Conservation (phyloP, 2,113 vertebrate species). For the Lepus timidus region DNA sequence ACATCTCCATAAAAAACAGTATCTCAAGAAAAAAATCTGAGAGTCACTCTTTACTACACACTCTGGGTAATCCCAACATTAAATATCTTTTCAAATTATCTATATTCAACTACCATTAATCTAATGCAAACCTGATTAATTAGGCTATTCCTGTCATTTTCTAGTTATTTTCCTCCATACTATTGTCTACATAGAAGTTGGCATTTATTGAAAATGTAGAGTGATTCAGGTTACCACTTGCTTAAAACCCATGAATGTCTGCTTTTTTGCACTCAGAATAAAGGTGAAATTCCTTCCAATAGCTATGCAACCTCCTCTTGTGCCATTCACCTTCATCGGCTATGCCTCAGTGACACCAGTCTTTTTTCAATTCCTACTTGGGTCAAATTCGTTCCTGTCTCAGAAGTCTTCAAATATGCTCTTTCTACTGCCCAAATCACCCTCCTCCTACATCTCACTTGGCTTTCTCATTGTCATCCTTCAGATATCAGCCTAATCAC, state of each 20-base stretch:
- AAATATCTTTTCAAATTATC: background rate
- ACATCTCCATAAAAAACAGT: background rate
- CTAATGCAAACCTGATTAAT: background rate
- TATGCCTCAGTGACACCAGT: background rate
- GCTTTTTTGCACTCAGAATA: background rate
- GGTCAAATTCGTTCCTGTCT: background rate
- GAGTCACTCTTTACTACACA: background rate
- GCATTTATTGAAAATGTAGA: slow-evolving; percentile 19
- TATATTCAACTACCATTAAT: background rate
- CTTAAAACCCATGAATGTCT: background rate
- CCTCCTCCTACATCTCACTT: background rate
- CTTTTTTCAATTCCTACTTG: background rate
- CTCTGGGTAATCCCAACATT: background rate
- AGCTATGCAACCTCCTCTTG: background rate
- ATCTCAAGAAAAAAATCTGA: background rate
- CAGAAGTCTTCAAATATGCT: background rate
- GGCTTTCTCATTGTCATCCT: background rate
- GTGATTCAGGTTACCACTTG: background rate
- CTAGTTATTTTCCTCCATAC: background rate
- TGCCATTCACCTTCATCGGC: background rate
- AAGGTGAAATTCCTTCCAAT: background rate
- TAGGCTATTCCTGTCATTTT: background rate
- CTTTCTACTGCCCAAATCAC: background rate
- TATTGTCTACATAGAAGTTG: background rate
- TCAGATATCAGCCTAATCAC: background rate